Base-by-base conservation (phyloP, 2,797 vertebrate species). In the Notoglanidium macrostoma region DNA sequence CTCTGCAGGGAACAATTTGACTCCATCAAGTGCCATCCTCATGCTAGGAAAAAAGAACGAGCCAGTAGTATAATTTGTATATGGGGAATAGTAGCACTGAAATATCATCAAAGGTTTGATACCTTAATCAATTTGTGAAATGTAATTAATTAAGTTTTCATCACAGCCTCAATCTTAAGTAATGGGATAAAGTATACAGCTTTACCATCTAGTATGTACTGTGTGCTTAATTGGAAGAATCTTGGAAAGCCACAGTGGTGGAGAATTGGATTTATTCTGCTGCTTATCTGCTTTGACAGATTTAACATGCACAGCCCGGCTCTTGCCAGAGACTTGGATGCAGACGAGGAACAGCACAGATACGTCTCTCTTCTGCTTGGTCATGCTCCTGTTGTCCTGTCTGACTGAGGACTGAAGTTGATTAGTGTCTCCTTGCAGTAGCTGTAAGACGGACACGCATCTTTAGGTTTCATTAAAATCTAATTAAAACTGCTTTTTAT, bases 401-500 rank as follows among this genome's bases (percentile, higher is more conserved):
- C 78, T 77, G 87, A 83, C 68, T 46, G 67, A 55, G 67, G 44
- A 89, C 70, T 61, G 65, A 44, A 72, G 54, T 68, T 86, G 84
- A 91, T 89, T 88, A 86, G 84, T 82, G 73, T 86, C 87, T 86
- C 87, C 88, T 72, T 84, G 87, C 87, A 87, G 86, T 57, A 59
- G 87, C 85, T 73, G 79, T 86, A 80, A 89, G 88, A 88, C 29
- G 84, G 87, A 90, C 87, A 91, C n/a, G 87, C 79, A 35, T 88
- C 83, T 88, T 89, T 90, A 88, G 23, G 80, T 91, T 91, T 89
- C 85, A 91, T 90, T 92, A 91, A 90, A 91, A 87, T 87, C 83
- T 85, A 89, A 92, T 92, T 92, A 91, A 92, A 86, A 86, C 77
- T 82, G 88, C 84, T 84, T 89, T 90, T 89, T 86, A 91, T 86